phyloP scores from a whole-genome alignment of 2,797 vertebrate species.

The Ambastaia sidthimunki region DNA sequence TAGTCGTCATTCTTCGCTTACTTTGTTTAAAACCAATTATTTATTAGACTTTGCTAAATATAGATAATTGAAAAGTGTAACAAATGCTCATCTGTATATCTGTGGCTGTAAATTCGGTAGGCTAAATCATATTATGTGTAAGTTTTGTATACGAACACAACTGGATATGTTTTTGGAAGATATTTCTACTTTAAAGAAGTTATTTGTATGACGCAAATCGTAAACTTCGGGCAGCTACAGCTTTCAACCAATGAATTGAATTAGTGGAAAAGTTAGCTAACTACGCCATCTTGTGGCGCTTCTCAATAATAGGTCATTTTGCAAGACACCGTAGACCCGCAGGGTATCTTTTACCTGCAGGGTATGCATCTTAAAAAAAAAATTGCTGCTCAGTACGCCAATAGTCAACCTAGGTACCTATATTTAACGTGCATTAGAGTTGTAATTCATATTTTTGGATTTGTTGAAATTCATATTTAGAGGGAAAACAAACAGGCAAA shows the following conservation, averaged over 20 bases:
- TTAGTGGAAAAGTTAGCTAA: conserved; percentile 2
- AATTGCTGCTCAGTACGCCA: background rate
- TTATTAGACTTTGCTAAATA: background rate
- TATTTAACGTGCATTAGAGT: background rate
- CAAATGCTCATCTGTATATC: background rate
- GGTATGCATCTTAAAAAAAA: background rate
- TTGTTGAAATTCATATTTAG: background rate
- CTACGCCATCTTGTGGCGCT: conserved; percentile 29
- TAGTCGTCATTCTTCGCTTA: background rate
- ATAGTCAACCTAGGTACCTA: background rate
- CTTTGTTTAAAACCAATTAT: background rate
- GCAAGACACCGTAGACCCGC: background rate
- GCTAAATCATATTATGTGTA: background rate
- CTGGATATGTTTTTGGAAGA: no score
- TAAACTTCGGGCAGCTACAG: background rate
- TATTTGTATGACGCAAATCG: no score
- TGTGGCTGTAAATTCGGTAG: background rate
- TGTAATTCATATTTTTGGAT: background rate
- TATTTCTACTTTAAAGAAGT: no score
- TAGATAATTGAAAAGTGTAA: background rate
- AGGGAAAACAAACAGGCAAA: background rate
- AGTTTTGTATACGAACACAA: no score
- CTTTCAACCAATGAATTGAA: background rate
- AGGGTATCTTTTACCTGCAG: no score
- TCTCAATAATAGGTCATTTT: background rate